phyloP scores from a whole-genome alignment of 2,113 vertebrate species.

The Apodemus speciosus region DNA sequence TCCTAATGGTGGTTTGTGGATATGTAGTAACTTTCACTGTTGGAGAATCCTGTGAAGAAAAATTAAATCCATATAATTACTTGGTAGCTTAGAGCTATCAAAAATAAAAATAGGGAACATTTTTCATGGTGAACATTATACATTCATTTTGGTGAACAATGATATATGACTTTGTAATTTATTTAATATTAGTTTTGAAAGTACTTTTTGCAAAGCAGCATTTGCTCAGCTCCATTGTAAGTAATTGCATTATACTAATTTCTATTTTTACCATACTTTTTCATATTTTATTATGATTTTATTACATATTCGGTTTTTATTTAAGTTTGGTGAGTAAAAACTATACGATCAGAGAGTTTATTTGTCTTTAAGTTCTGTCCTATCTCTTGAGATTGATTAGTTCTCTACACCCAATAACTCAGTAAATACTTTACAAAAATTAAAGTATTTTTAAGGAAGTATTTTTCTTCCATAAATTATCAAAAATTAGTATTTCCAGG shows the following conservation, averaged over 20 bases:
- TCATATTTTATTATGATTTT: constrained; percentile 79
- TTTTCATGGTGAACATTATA: constrained; percentile 54
- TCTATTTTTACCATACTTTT: not conserved
- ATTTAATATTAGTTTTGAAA: constrained; percentile 54
- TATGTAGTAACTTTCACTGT: constrained; percentile 76
- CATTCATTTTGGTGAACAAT: constrained; percentile 8
- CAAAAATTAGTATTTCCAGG: constrained; percentile 77
- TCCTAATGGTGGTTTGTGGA: constrained; percentile 84
- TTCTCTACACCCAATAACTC: constrained; percentile 84
- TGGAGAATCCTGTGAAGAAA: constrained; percentile 80
- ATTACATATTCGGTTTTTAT: constrained; percentile 87
- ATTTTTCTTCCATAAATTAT: constrained; percentile 85
- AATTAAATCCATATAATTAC: constrained; percentile 23
- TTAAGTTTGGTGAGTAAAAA: constrained; percentile 85
- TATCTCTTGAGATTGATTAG: constrained; percentile 75
- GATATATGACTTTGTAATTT: constrained; percentile 14
- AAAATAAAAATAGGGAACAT: constrained; percentile 52
- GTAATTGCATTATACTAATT: constrained; percentile 13
- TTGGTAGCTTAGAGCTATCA: constrained; percentile 25
- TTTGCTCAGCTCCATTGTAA: not conserved
- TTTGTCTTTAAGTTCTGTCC: constrained; percentile 82
- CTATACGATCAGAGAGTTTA: constrained; percentile 81
- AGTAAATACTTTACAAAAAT: constrained; percentile 99
- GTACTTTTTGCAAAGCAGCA: not conserved
- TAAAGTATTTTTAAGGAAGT: constrained; percentile 80